Conservation (phyloP, 1,140 invertebrate genomes). For the Diabrotica virgifera region DNA sequence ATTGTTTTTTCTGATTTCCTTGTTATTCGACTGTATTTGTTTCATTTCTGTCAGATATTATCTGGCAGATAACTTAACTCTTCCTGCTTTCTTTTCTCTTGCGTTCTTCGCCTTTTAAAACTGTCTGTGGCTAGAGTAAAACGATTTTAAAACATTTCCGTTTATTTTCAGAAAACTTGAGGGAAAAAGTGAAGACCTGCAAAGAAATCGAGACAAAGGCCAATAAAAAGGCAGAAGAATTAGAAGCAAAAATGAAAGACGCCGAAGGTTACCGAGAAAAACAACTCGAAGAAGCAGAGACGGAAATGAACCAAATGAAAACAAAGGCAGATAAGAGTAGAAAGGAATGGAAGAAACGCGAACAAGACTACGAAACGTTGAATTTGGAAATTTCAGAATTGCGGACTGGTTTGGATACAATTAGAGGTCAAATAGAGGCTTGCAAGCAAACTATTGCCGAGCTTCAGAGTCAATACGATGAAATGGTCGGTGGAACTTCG, state of each 20-base stretch:
- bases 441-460: conserved; percentile 52
- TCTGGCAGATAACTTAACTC: too few relatives aligned
- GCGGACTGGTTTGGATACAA: conserved; percentile 64
- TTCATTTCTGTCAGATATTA: too few relatives aligned
- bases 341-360: conserved; percentile 74
- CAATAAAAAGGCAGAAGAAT: conserved; percentile 63
- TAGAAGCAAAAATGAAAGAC: conserved; percentile 79
- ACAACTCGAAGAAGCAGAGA: conserved; percentile 71
- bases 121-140: too few relatives aligned
- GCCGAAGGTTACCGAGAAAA: conserved; percentile 74
- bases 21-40: too few relatives aligned
- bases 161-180: conserved; percentile 54
- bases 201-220: conserved; percentile 60
- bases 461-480: conserved; percentile 54
- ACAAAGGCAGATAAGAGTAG: conserved; percentile 71
- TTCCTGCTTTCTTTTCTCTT: too few relatives aligned
- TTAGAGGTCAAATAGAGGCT: conserved; percentile 58
- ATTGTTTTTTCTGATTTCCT: too few relatives aligned
- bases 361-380: conserved; percentile 79
- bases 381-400: conserved; percentile 80
- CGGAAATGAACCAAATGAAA: conserved; percentile 69
- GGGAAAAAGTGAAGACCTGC: conserved; percentile 57
- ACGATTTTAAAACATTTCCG: too few relatives aligned
- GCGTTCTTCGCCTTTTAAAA: too few relatives aligned
- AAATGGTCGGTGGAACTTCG: conserved; percentile 51